Evolutionary conservation across 2,888 invertebrate genomes (phyloP).

Genomic region (Aporophyla lueneburgensis): DNA sequence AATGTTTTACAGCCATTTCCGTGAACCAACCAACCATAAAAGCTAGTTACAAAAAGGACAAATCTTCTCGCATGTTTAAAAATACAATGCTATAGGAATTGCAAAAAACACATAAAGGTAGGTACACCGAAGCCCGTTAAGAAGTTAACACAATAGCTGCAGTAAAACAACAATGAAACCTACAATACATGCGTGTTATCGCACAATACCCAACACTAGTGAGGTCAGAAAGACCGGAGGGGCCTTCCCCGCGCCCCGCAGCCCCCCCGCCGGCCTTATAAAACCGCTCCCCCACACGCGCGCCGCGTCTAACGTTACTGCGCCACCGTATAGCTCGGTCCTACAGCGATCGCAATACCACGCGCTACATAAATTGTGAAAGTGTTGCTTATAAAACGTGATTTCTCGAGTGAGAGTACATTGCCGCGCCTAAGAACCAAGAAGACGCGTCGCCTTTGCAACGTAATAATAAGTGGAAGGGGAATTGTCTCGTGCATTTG

Average conservation of each 20-base stretch:
- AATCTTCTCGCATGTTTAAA: conserved; percentile 6
- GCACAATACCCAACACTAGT: conserved; percentile 79
- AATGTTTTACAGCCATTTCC: conserved; percentile 25
- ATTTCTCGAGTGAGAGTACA: conserved; percentile 88
- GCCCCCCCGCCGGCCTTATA: conserved; percentile 78
- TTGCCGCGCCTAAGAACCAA: conserved; percentile 70
- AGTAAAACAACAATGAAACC: conserved; percentile 60
- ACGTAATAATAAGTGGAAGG: conserved; percentile 78
- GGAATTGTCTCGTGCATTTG: conserved; percentile 82
- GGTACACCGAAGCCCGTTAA: conserved; percentile 39
- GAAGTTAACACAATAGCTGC: conserved; percentile 52
- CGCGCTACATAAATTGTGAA: conserved; percentile 88
- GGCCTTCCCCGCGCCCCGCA: conserved; percentile 66
- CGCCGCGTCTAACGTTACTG: conserved; percentile 87
- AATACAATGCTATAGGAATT: conserved; percentile 14
- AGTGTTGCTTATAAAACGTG: conserved; percentile 85
- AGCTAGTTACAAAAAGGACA: conserved; percentile 16
- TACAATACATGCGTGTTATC: conserved; percentile 65
- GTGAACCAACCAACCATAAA: conserved; percentile 7
- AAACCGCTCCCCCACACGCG: conserved; percentile 82
- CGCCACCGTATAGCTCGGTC: conserved; percentile 82
- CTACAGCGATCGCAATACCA: conserved; percentile 76
- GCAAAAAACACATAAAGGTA: conserved; percentile 30
- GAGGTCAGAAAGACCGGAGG: conserved; percentile 78
- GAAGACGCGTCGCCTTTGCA: conserved; percentile 70